These are phyloP conservation scores for Achatina immaculata DNA, from an alignment of 1,140 invertebrate species.

Conservation along the genomic window DNA sequence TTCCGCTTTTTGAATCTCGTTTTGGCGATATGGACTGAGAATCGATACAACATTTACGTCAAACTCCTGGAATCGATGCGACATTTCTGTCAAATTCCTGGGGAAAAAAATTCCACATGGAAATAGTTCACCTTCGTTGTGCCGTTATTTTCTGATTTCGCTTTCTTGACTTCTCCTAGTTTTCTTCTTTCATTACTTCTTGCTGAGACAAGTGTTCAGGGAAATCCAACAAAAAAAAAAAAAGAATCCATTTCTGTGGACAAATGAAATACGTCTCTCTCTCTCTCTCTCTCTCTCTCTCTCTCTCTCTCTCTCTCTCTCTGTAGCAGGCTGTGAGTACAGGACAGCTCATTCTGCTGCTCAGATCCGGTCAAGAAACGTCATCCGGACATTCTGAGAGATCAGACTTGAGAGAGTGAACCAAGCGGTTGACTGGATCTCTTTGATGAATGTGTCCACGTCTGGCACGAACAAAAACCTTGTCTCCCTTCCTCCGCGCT, in stretches of 20 bases:
- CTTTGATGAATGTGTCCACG: background rate
- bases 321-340: background rate
- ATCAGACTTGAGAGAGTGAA: background rate
- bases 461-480: background rate
- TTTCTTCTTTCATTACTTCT: too few relatives aligned
- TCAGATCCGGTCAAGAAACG: background rate
- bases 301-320: background rate
- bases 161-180: too few relatives aligned
- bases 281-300: background rate
- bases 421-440: background rate
- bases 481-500: too few relatives aligned
- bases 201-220: too few relatives aligned
- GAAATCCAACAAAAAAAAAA: too few relatives aligned
- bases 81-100: background rate
- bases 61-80: slow-evolving; percentile 5
- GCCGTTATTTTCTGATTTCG: too few relatives aligned
- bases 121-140: too few relatives aligned
- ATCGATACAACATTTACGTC: slow-evolving; percentile 23
- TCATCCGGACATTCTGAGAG: background rate
- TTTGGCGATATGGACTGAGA: background rate
- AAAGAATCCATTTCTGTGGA: background rate
- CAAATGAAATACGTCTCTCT: background rate
- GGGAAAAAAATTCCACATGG: background rate
- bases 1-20: slow-evolving; percentile 28
- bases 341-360: background rate